Evolutionary conservation across 2,888 invertebrate species (phyloP).

Genomic region (Nemurella pictetii): DNA sequence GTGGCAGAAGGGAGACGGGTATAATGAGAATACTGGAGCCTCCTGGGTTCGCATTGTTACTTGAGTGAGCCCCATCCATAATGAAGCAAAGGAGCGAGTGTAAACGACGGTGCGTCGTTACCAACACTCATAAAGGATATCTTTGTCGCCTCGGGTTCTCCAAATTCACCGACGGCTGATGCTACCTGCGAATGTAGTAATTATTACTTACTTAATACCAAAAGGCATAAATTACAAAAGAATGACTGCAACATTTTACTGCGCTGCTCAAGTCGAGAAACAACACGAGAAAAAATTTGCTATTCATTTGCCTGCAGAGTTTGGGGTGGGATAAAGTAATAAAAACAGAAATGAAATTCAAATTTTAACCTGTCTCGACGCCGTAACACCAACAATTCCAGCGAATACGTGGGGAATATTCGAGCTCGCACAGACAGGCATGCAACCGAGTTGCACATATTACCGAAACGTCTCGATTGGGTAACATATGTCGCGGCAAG

Average conservation of each 20-base stretch:
- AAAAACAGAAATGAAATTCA: not conserved
- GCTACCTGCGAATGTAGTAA: not conserved
- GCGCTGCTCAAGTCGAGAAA: not conserved
- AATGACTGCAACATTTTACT: not conserved
- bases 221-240: not conserved
- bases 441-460: too few species aligned
- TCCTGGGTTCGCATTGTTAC: not conserved
- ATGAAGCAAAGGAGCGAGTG: not conserved
- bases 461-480: too few species aligned
- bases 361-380: not conserved
- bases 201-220: not conserved
- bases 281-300: not conserved
- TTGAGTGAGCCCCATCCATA: not conserved
- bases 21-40: not conserved
- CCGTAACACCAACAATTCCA: not conserved
- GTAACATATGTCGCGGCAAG: too few species aligned
- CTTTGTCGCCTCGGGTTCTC: not conserved
- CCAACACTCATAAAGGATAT: not conserved
- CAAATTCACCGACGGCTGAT: not conserved
- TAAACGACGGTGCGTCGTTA: not conserved
- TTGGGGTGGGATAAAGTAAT: not conserved
- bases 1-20: not conserved
- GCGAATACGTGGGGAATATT: not conserved
- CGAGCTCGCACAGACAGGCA: too few species aligned
- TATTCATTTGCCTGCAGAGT: not conserved